Base-by-base conservation (phyloP, 1,140 invertebrate species). In the Musca vetustissima region DNA sequence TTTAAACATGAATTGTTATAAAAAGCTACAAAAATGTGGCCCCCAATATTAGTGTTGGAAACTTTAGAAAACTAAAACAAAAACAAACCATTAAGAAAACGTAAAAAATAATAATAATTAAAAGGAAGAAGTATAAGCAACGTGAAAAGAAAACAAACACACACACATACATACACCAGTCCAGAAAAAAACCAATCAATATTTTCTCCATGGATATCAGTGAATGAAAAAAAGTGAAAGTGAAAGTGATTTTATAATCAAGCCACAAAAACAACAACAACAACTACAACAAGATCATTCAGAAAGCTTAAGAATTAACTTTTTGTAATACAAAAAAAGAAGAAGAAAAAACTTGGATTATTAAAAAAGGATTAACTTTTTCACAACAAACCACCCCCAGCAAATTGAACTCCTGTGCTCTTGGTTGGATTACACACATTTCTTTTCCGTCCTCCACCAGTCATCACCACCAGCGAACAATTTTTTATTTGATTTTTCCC, bases 211-310 rank as follows among this genome's bases (percentile, higher is more conserved):
- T 53, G 52, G 52, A 53, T 53, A 24, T 15, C 19, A 22, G 19
- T 21, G 52, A 47, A 48, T 22, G n/a, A n/a, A n/a, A n/a, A n/a
- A n/a, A 48, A 48, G 61, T 64, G 28, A 64, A 64, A 48, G 47
- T 64, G 61, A 49, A 64, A 64, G 32, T 49, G 61, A 43, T 61
- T 61, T 24, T 21, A 53, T 61, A 36, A 61, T 61, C n/a, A 49
- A 64, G 22, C 32, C n/a, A 64, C 59, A 64, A 28, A 25, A 64
- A 64, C 32, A 64, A 15, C 28, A 64, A 64, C 25, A 64, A 64
- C 61, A 65, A 21, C 24, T 11, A 43, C 36, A 1, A 43, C 11
- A 43, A 43, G 4, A 32, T 32, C 28, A 32, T 32, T 32, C 3
- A 32, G 36, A 7, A 43, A 43, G 36, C 36, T 43, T 43, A 43